A percentile compares a stretch with the other conserved stretches of the same genome.
Conservation (phyloP, 1,140 invertebrate species). For the Caenorhabditis latens region DNA sequence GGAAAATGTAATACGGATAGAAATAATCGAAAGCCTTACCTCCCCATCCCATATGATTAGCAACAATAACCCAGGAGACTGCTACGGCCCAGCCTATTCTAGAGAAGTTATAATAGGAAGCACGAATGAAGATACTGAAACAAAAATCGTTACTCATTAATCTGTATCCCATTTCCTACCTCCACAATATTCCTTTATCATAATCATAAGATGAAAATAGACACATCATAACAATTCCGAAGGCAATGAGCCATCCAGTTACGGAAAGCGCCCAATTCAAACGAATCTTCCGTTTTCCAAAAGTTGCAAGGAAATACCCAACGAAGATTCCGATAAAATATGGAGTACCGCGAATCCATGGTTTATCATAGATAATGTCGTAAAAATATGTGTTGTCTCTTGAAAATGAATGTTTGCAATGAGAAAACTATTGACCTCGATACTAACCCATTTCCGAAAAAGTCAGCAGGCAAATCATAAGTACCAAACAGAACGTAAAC, state of each 20-base stretch:
- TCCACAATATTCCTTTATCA: slow-evolving; percentile 36
- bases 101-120: slow-evolving; percentile 41
- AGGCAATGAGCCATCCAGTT: slow-evolving; percentile 40
- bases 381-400: slow-evolving; percentile 40
- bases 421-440: not conserved
- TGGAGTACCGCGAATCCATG: slow-evolving; percentile 49
- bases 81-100: slow-evolving; percentile 19
- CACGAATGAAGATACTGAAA: slow-evolving; percentile 28
- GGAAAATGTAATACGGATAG: not conserved
- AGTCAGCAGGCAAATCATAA: slow-evolving; percentile 43
- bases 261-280: slow-evolving; percentile 17
- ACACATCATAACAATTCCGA: slow-evolving; percentile 21
- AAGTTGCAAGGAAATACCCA: slow-evolving; percentile 41
- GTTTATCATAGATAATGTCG: slow-evolving; percentile 46
- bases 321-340: slow-evolving; percentile 45
- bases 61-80: slow-evolving; percentile 49
- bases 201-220: slow-evolving; percentile 28
- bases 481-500: slow-evolving; percentile 23
- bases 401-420: not conserved
- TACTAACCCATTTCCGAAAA: slow-evolving; percentile 43
- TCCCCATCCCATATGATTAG: slow-evolving; percentile 59
- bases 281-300: slow-evolving; percentile 22
- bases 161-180: not conserved
- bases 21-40: not conserved
- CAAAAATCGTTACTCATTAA: not conserved